These are phyloP conservation scores for Latrodectus geometricus DNA, from an alignment of 1,140 invertebrate species.

Conservation along the genomic window DNA sequence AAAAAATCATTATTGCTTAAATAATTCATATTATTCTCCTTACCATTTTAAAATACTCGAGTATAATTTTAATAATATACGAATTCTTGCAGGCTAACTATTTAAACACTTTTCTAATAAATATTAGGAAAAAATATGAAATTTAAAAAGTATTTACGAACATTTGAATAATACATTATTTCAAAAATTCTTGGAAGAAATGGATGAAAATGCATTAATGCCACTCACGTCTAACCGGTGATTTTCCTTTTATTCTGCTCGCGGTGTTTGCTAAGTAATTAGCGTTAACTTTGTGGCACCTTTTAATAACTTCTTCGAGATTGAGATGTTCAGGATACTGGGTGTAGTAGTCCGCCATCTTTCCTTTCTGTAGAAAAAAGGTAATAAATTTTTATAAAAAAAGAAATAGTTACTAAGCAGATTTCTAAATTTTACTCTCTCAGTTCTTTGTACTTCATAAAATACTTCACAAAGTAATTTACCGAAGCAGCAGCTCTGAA, in stretches of 20 bases:
- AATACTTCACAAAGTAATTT: background rate
- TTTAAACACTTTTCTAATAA: no score
- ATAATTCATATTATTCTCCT: no score
- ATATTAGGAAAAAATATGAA: no score
- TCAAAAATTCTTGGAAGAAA: no score
- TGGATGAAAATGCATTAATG: no score
- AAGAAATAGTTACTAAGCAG: background rate
- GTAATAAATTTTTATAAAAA: background rate
- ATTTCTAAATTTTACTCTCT: background rate
- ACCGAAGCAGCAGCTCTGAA: no score
- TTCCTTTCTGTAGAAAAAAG: constrained; percentile 70
- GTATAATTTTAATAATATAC: no score
- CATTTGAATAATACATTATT: no score
- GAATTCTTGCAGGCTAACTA: no score
- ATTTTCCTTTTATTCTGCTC: constrained; percentile 62
- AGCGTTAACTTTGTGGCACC: constrained; percentile 64
- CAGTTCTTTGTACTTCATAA: background rate
- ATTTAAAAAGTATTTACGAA: no score
- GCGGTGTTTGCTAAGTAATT: constrained; percentile 65
- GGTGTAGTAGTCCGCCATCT: constrained; percentile 79
- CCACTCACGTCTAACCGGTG: constrained; percentile 51
- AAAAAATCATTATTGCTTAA: no score
- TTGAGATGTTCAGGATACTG: constrained; percentile 70
- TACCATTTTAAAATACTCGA: no score
- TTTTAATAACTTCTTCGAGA: constrained; percentile 64